Conservation (phyloP, 2,113 vertebrate species). For the Rhinolophus sinicus region DNA sequence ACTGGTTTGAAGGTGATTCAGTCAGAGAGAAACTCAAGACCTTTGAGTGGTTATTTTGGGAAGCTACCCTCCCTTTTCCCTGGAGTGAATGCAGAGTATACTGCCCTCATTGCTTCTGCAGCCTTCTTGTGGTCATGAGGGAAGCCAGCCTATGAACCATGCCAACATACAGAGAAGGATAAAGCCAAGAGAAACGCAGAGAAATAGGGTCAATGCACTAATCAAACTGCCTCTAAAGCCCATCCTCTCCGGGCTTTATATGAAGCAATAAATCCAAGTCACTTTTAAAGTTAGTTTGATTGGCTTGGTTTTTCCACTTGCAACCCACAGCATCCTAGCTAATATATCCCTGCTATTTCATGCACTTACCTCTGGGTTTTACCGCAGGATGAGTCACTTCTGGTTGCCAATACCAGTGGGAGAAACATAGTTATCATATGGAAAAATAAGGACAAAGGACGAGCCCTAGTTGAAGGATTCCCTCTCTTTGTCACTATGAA, state of each 20-base stretch:
- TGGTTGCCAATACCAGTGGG: not conserved
- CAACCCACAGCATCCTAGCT: not conserved
- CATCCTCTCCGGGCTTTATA: not conserved
- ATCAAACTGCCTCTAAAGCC: not conserved
- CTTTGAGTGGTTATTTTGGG: not conserved
- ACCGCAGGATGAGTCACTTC: not conserved
- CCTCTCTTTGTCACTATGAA: not conserved
- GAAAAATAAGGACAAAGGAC: not conserved
- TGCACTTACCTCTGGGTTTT: not conserved
- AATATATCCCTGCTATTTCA: not conserved
- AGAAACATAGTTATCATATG: not conserved
- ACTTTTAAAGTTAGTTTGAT: not conserved
- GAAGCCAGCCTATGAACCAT: not conserved
- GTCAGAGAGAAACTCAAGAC: not conserved
- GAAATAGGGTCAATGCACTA: not conserved
- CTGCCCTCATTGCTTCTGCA: not conserved
- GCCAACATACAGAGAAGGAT: not conserved
- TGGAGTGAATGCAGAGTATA: not conserved
- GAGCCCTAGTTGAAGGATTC: not conserved
- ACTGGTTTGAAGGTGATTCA: not conserved
- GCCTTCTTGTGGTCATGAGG: not conserved
- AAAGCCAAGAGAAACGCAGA: not conserved
- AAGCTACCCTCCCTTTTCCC: not conserved
- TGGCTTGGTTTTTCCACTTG: not conserved
- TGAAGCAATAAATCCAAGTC: not conserved